Evolutionary conservation across 2,797 vertebrate species (phyloP).

Genomic region (Falco peregrinus): DNA sequence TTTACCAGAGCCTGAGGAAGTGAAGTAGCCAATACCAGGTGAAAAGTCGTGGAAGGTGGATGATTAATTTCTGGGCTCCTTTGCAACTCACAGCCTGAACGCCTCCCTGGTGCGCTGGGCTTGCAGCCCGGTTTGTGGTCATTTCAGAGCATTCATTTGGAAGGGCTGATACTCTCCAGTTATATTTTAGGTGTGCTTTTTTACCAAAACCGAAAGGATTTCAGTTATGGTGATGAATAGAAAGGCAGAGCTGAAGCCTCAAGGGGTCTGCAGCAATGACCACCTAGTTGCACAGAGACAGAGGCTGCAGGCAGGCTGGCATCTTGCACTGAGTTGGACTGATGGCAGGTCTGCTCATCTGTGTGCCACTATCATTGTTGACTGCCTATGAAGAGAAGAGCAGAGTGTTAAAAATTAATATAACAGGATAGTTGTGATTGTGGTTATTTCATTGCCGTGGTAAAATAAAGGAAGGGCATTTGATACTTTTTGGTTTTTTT

Average conservation of each 20-base stretch:
- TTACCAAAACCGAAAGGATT: neutral
- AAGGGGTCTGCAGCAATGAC: neutral
- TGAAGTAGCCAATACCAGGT: neutral
- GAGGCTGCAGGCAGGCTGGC: neutral
- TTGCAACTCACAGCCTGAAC: neutral
- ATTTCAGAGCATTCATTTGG: neutral
- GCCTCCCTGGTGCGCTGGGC: neutral
- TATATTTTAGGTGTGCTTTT: neutral
- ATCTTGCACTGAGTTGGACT: rapidly evolving
- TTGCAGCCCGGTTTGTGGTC: neutral
- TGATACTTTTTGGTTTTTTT: neutral
- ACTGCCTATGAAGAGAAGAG: neutral
- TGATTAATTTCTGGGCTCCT: neutral
- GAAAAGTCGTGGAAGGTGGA: neutral
- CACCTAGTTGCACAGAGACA: neutral
- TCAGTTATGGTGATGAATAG: neutral
- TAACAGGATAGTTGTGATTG: neutral
- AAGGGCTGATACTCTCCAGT: neutral
- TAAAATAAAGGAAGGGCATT: neutral
- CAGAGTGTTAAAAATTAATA: neutral
- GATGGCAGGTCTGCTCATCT: rapidly evolving
- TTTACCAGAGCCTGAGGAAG: neutral
- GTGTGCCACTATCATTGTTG: neutral
- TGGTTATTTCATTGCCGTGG: neutral
- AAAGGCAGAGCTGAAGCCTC: neutral